A percentile compares a stretch with the other conserved stretches of the same genome.
Conservation (phyloP, 2,888 invertebrate genomes). For the Drosophila meridiana region DNA sequence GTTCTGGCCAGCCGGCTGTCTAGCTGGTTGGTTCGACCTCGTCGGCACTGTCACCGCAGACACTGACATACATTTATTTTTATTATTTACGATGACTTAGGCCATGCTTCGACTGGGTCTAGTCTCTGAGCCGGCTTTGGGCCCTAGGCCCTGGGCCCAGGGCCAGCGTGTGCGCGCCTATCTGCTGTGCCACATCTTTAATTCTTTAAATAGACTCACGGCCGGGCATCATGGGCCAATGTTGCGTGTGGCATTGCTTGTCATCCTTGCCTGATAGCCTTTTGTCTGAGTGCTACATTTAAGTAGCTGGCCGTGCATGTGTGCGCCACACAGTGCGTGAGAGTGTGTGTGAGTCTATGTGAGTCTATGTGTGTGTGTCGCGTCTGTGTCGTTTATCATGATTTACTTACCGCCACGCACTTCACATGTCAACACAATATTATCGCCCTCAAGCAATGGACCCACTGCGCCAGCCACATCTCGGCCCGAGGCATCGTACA, state of each 20-base stretch:
- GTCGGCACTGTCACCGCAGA: slow-evolving; percentile 72
- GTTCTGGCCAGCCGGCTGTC: slow-evolving; percentile 21
- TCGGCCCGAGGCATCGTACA: slow-evolving; percentile 93
- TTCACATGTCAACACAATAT: slow-evolving; percentile 93
- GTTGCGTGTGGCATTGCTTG: slow-evolving; percentile 62
- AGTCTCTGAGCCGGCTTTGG: not conserved
- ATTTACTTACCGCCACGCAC: slow-evolving; percentile 92
- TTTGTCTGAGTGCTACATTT: slow-evolving; percentile 80
- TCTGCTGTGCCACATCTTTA: slow-evolving; percentile 73
- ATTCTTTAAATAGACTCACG: slow-evolving; percentile 79
- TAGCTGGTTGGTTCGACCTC: slow-evolving; percentile 13
- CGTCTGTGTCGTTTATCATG: slow-evolving; percentile 76
- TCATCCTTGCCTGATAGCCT: slow-evolving; percentile 73
- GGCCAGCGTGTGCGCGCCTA: slow-evolving; percentile 55
- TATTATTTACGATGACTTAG: slow-evolving; percentile 81
- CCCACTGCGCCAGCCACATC: slow-evolving; percentile 92
- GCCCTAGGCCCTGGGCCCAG: slow-evolving; percentile 18
- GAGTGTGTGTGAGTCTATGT: slow-evolving; percentile 22
- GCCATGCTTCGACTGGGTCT: slow-evolving; percentile 34
- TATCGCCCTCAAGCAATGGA: slow-evolving; percentile 92
- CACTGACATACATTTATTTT: slow-evolving; percentile 81
- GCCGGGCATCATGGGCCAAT: slow-evolving; percentile 36
- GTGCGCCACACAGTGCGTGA: not conserved
- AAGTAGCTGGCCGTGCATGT: slow-evolving; percentile 62
- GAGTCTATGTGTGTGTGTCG: slow-evolving; percentile 27